phyloP scores from a whole-genome alignment of 2,888 invertebrate genomes.

The Unio pictorum region DNA sequence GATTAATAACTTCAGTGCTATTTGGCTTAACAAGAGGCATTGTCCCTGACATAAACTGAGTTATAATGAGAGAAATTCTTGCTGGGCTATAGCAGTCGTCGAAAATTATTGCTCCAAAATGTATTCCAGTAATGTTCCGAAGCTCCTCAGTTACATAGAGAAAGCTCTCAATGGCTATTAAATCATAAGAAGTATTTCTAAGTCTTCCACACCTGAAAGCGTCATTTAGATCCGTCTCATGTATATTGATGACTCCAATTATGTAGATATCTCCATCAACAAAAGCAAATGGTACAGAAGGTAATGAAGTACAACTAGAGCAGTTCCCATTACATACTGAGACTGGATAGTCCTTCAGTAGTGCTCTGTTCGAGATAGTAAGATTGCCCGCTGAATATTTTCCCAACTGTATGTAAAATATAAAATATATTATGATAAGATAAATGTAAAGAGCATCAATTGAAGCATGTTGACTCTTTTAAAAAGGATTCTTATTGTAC shows the following conservation, averaged over 20 bases:
- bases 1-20: slow-evolving; percentile 23
- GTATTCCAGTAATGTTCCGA: slow-evolving; percentile 34
- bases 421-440: too few species aligned
- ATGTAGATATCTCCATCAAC: slow-evolving; percentile 51
- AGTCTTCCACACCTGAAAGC: slow-evolving; percentile 50
- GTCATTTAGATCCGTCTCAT: slow-evolving; percentile 34
- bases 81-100: slow-evolving; percentile 63
- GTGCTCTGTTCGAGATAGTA: neutral
- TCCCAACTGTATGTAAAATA: slow-evolving; percentile 19
- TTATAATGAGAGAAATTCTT: slow-evolving; percentile 30
- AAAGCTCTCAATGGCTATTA: slow-evolving; percentile 55
- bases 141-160: slow-evolving; percentile 42
- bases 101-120: slow-evolving; percentile 59
- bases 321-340: slow-evolving; percentile 48
- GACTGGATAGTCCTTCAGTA: slow-evolving; percentile 13
- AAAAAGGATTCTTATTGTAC: too few species aligned
- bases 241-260: slow-evolving; percentile 58
- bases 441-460: too few species aligned
- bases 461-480: too few species aligned
- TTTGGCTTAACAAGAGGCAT: slow-evolving; percentile 19
- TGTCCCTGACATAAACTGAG: slow-evolving; percentile 34
- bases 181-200: slow-evolving; percentile 48
- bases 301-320: slow-evolving; percentile 33
- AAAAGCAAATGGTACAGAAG: slow-evolving; percentile 39
- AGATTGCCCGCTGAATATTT: slow-evolving; percentile 14